Percentiles rank a stretch among this genome's conserved stretches.
Conservation (phyloP, 2,888 invertebrate species). For the Autographa gamma region DNA sequence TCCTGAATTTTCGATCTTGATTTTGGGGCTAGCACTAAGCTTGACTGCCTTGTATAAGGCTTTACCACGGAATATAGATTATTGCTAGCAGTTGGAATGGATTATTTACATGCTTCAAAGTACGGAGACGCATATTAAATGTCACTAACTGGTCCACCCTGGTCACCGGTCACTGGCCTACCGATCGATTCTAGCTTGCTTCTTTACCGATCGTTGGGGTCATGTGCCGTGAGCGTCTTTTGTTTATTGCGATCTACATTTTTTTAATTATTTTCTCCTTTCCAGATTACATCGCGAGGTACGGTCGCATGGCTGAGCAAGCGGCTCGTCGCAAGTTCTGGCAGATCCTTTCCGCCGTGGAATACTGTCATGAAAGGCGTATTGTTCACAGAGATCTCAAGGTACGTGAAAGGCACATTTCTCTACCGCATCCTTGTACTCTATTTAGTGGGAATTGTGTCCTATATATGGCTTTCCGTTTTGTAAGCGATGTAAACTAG, state of each 20-base stretch:
- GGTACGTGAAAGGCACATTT: conserved; percentile 79
- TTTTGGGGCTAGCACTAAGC: neutral
- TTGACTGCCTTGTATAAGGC: neutral
- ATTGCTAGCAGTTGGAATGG: neutral
- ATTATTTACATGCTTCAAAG: neutral
- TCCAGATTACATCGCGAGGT: conserved; percentile 96
- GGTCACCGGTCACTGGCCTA: conserved; percentile 4
- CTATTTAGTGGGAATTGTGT: neutral
- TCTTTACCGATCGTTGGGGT: neutral
- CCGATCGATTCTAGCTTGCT: conserved; percentile 4
- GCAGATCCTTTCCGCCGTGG: conserved; percentile 98
- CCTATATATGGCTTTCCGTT: neutral
- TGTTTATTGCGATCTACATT: neutral
- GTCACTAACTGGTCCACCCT: neutral
- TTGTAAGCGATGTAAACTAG: neutral
- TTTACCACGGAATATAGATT: neutral
- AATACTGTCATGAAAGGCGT: conserved; percentile 97
- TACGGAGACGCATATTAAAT: neutral
- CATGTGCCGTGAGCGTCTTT: neutral
- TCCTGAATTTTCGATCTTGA: neutral
- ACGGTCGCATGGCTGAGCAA: conserved; percentile 97
- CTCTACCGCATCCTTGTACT: neutral
- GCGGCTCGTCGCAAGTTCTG: conserved; percentile 97
- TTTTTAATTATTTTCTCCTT: conserved; percentile 19
- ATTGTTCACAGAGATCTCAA: conserved; percentile 99